A percentile compares a stretch with the other conserved stretches of the same genome.
Conservation (phyloP, 2,888 invertebrate genomes). For the Dynastes grantii region DNA sequence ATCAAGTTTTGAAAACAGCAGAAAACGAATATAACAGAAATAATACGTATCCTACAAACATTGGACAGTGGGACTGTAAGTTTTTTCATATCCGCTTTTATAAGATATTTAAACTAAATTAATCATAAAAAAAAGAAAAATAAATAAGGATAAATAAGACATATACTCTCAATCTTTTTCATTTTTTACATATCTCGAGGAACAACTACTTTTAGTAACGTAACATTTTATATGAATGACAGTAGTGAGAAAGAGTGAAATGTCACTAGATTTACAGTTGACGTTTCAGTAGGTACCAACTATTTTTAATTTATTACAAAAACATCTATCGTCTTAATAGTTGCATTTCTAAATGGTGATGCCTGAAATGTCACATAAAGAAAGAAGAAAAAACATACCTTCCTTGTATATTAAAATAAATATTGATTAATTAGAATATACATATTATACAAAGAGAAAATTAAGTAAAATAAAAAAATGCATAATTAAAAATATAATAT, state of each 20-base stretch:
- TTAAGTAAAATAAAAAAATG: constrained; percentile 50
- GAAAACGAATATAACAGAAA: not conserved
- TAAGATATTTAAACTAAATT: not conserved
- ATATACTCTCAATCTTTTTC: constrained; percentile 52
- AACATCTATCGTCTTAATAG: not conserved
- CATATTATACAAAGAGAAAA: constrained; percentile 24
- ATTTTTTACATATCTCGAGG: constrained; percentile 55
- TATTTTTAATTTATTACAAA: not conserved
- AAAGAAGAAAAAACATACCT: constrained; percentile 22
- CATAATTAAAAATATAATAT: constrained; percentile 58
- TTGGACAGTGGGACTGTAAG: constrained; percentile 22
- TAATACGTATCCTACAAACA: not conserved
- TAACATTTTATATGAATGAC: constrained; percentile 4
- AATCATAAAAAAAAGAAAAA: not conserved
- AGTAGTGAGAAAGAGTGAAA: not conserved
- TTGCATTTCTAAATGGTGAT: constrained; percentile 20
- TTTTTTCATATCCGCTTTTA: constrained; percentile 54
- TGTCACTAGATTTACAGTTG: not conserved
- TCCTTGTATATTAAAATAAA: constrained; percentile 47
- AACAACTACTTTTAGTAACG: constrained; percentile 40
- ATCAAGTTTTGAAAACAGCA: too few species aligned
- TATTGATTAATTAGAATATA: constrained; percentile 27
- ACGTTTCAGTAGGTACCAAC: not conserved
- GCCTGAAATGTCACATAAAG: constrained; percentile 11
- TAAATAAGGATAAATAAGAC: constrained; percentile 30